Evolutionary conservation across 2,888 invertebrate genomes (phyloP).

Genomic region (Shargacucullia verbasci): DNA sequence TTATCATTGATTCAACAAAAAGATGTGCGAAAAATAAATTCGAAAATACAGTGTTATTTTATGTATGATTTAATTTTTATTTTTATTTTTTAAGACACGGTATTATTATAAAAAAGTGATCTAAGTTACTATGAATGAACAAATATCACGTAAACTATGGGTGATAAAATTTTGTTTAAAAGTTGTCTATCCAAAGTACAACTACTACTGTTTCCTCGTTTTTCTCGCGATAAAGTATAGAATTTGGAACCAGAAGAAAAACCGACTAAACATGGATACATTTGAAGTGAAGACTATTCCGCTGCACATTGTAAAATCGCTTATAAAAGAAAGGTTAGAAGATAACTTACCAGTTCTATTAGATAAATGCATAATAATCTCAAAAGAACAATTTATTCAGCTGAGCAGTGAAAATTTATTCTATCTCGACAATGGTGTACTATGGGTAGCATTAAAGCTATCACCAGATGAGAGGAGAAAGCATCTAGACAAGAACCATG

Average conservation of each 20-base stretch:
- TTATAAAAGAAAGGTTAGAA: conserved; percentile 70
- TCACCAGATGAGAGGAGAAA: conserved; percentile 68
- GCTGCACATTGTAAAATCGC: conserved; percentile 60
- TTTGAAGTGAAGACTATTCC: conserved; percentile 73
- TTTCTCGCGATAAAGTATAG: conserved; percentile 82
- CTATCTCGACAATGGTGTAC: conserved; percentile 80
- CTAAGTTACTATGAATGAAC: conserved; percentile 77
- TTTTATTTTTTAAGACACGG: conserved; percentile 16
- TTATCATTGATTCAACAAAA: conserved; percentile 16
- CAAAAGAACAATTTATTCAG: conserved; percentile 78
- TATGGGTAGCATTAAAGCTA: conserved; percentile 81
- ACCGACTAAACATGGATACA: conserved; percentile 66
- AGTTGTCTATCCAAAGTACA: conserved; percentile 85
- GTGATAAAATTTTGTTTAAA: conserved; percentile 83
- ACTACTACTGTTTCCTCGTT: conserved; percentile 78
- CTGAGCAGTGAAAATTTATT: conserved; percentile 83
- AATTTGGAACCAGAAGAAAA: conserved; percentile 67
- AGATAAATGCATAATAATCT: conserved; percentile 80
- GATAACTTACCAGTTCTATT: conserved; percentile 69
- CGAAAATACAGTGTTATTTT: not conserved
- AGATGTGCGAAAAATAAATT: conserved; percentile 29
- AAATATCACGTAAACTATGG: conserved; percentile 76
- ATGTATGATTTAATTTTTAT: conserved; percentile 20
- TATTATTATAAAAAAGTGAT: conserved; percentile 6
- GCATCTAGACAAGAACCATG: conserved; percentile 60